Percentiles rank a stretch among this genome's conserved stretches.
Evolutionary conservation across 2,113 vertebrate genomes (phyloP).

Genomic region (Cygnus buccinator): DNA sequence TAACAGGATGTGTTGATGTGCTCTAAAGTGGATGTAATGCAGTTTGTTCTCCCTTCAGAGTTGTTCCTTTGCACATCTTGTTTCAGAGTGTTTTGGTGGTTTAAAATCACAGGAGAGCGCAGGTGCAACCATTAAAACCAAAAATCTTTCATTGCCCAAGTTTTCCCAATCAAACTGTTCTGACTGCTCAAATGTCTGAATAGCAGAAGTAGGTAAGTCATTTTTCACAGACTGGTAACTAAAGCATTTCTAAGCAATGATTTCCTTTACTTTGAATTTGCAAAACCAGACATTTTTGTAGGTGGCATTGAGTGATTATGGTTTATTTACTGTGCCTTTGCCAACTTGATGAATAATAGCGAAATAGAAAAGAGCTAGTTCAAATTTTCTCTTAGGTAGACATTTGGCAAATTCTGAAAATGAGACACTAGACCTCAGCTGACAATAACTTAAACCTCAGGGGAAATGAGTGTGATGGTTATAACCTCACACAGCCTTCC

Average conservation of each 20-base stretch:
- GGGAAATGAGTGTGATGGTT: slow-evolving; percentile 32
- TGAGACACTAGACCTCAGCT: slow-evolving; percentile 1
- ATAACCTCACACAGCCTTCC: neutral
- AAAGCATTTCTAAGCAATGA: neutral
- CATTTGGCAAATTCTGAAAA: slow-evolving; percentile 30
- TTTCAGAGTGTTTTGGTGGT: neutral
- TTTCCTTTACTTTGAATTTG: slow-evolving; percentile 3
- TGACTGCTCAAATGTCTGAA: neutral
- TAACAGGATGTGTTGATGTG: neutral
- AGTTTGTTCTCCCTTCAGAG: slow-evolving; percentile 7
- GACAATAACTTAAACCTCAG: slow-evolving; percentile 13
- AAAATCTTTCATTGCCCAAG: neutral
- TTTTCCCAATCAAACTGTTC: neutral
- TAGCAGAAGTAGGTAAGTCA: slow-evolving; percentile 18
- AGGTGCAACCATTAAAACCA: neutral
- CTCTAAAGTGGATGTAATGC: neutral
- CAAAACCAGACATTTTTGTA: slow-evolving; percentile 40
- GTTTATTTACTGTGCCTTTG: neutral
- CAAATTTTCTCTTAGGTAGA: neutral
- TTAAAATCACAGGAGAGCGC: neutral
- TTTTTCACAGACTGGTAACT: neutral
- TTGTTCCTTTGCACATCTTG: neutral
- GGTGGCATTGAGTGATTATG: neutral
- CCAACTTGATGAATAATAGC: slow-evolving; percentile 49
- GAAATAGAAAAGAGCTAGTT: slow-evolving; percentile 32